phyloP scores from a whole-genome alignment of 2,113 vertebrate species.

The Pluvianellus socialis region DNA sequence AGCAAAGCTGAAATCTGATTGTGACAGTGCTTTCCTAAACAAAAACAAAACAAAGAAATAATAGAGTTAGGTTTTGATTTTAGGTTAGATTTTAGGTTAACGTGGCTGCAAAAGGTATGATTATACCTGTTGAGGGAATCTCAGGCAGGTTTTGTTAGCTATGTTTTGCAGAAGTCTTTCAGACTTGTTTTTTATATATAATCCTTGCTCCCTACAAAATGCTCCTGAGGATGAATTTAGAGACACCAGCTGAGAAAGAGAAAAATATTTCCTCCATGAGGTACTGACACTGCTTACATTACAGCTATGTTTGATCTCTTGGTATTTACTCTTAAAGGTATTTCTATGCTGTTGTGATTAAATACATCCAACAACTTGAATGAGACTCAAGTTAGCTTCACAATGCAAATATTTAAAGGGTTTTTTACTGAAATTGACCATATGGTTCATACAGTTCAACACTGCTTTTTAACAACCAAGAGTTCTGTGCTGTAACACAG shows the following conservation, averaged over 20 bases:
- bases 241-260: not conserved
- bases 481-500: not conserved
- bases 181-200: not conserved
- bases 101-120: not conserved
- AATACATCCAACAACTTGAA: not conserved
- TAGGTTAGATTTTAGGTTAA: not conserved
- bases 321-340: not conserved
- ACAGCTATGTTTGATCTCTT: not conserved
- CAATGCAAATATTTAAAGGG: not conserved
- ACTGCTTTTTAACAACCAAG: not conserved
- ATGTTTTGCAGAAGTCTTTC: not conserved
- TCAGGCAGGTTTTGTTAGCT: not conserved
- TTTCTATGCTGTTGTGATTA: not conserved
- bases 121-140: not conserved
- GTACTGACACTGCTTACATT: not conserved
- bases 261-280: not conserved
- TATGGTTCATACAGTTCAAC: not conserved
- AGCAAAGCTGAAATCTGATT: not conserved
- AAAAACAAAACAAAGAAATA: not conserved
- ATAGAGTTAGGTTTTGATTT: not conserved
- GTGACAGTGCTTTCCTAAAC: not conserved
- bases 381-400: not conserved
- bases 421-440: not conserved
- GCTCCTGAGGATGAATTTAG: not conserved
- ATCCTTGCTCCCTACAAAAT: not conserved